Evolutionary conservation across 2,113 vertebrate species (phyloP).

Genomic region (Neodontobutis hainanensis): DNA sequence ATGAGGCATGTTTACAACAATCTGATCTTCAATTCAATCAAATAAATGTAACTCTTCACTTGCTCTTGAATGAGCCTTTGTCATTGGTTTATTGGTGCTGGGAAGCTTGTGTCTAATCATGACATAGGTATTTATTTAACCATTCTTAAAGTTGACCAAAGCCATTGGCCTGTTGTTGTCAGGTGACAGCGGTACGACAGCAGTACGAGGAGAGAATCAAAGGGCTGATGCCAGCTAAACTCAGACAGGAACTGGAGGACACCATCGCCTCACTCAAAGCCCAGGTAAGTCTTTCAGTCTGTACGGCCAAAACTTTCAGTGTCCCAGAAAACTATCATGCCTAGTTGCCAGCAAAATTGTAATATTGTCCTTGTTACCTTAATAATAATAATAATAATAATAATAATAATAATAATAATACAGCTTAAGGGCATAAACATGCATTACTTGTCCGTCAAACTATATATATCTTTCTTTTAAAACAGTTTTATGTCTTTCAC

Average conservation of each 20-base stretch:
- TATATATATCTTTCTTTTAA: neutral
- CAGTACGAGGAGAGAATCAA: conserved; percentile 89
- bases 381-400: no score
- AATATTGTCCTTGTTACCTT: no score
- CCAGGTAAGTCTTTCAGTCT: conserved; percentile 79
- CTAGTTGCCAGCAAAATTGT: no score
- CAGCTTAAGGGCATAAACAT: no score
- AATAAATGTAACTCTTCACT: conserved; percentile 2
- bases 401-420: no score
- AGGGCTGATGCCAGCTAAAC: conserved; percentile 88
- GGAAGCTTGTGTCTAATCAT: no score
- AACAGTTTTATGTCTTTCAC: neutral
- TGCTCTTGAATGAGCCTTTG: neutral
- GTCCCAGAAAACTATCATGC: neutral
- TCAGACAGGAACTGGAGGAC: conserved; percentile 90
- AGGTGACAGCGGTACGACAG: conserved; percentile 87
- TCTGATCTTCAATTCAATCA: neutral
- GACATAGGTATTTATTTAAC: no score
- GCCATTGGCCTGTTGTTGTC: conserved; percentile 25
- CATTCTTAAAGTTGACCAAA: neutral
- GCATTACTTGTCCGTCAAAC: no score
- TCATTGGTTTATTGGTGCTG: neutral
- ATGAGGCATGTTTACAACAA: conserved; percentile 21
- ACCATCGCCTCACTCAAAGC: conserved; percentile 92
- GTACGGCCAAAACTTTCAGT: neutral